Conservation (phyloP, 2,113 vertebrate species). For the Cacatua alba region DNA sequence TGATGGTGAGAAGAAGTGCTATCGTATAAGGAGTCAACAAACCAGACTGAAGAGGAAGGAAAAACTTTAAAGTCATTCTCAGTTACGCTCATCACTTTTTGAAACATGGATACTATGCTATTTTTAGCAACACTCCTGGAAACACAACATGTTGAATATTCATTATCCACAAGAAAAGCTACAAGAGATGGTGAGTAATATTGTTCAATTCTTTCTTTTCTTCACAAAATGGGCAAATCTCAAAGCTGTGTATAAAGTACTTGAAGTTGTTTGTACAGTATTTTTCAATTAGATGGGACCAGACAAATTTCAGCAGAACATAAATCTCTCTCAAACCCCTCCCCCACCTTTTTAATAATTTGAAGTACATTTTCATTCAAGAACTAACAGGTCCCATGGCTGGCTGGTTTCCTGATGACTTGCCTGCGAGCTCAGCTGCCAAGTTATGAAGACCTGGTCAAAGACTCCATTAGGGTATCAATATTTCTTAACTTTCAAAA, state of each 20-base stretch:
- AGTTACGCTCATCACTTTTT: slow-evolving; percentile 17
- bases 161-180: not conserved
- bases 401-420: not conserved
- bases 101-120: not conserved
- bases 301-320: not conserved
- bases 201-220: not conserved
- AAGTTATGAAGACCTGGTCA: not conserved
- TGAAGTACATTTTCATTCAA: not conserved
- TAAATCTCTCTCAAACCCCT: not conserved
- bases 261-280: not conserved
- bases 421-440: not conserved
- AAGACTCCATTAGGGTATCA: not conserved
- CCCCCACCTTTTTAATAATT: not conserved
- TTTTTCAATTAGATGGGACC: not conserved
- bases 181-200: not conserved
- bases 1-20: not conserved
- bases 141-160: slow-evolving; percentile 26
- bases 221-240: not conserved
- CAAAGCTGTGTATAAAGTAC: not conserved
- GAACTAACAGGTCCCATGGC: not conserved
- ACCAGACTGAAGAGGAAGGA: slow-evolving; percentile 16
- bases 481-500: not conserved
- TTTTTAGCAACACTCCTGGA: slow-evolving; percentile 44
- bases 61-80: not conserved
- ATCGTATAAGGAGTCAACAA: not conserved